A percentile compares a stretch with the other conserved stretches of the same genome.
phyloP scores from a whole-genome alignment of 2,888 invertebrate species.

The Lasius platythorax region DNA sequence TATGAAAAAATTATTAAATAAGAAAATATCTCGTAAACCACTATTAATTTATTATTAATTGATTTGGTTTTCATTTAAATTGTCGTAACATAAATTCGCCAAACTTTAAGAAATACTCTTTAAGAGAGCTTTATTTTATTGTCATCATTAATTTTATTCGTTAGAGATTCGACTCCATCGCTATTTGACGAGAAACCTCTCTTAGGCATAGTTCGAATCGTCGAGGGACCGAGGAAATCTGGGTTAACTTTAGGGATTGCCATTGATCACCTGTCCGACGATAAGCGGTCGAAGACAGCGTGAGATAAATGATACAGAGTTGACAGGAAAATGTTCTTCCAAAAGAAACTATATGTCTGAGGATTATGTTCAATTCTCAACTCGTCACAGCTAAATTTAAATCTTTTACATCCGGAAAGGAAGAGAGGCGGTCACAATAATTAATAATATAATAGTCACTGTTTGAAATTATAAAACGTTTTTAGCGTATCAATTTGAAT shows the following conservation, averaged over 20 bases:
- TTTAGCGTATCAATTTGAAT: neutral
- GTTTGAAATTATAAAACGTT: conserved; percentile 16
- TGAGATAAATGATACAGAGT: neutral
- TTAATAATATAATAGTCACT: neutral
- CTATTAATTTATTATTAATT: neutral
- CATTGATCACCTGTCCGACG: conserved; percentile 65
- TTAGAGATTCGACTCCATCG: conserved; percentile 10
- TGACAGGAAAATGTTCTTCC: neutral
- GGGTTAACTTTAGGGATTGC: conserved; percentile 59
- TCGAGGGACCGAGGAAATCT: conserved; percentile 53
- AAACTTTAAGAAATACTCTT: neutral
- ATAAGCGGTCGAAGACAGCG: conserved; percentile 1
- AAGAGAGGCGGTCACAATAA: neutral
- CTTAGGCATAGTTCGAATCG: conserved; percentile 59
- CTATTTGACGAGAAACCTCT: neutral
- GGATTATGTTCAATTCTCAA: neutral
- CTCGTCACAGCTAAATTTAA: neutral
- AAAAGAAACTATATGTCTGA: neutral
- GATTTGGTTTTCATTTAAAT: neutral
- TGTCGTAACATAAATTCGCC: neutral
- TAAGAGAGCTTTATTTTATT: neutral
- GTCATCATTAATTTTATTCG: conserved; percentile 11
- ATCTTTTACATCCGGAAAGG: neutral
- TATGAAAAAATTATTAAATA: neutral
- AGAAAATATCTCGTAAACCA: neutral